phyloP scores from a whole-genome alignment of 2,797 vertebrate species.

The Pteropus rufus region DNA sequence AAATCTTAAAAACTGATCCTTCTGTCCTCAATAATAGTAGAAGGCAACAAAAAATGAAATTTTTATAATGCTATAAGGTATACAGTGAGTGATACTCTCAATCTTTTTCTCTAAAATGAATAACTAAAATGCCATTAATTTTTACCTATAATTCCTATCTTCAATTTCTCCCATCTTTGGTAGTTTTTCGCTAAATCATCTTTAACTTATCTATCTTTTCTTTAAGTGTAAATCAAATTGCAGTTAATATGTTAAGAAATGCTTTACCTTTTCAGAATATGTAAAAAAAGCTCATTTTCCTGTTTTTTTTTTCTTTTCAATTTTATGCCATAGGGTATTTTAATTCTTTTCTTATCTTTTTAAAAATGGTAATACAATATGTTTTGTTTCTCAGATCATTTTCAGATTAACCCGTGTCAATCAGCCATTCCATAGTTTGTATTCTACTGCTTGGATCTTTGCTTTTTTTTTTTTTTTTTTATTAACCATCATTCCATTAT shows the following conservation, averaged over 20 bases:
- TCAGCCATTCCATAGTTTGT: neutral
- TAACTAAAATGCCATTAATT: neutral
- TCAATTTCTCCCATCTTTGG: neutral
- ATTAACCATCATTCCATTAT: neutral
- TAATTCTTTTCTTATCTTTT: neutral
- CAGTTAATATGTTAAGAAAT: neutral
- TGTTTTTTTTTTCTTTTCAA: neutral
- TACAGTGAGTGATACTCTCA: neutral
- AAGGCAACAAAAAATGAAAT: neutral
- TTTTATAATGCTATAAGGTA: neutral
- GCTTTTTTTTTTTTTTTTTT: neutral
- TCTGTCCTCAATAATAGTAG: neutral
- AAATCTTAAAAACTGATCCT: neutral
- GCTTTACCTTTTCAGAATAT: neutral
- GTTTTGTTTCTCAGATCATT: neutral
- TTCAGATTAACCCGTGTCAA: neutral
- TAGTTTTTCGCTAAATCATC: neutral
- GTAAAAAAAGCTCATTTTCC: neutral
- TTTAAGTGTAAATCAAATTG: neutral
- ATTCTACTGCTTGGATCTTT: neutral
- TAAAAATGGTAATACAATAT: neutral
- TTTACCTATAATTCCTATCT: neutral
- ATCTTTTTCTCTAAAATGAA: neutral
- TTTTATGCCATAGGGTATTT: neutral
- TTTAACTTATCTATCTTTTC: neutral